Evolutionary conservation across 2,113 vertebrate species (phyloP).

Genomic region (Mirza zaza): DNA sequence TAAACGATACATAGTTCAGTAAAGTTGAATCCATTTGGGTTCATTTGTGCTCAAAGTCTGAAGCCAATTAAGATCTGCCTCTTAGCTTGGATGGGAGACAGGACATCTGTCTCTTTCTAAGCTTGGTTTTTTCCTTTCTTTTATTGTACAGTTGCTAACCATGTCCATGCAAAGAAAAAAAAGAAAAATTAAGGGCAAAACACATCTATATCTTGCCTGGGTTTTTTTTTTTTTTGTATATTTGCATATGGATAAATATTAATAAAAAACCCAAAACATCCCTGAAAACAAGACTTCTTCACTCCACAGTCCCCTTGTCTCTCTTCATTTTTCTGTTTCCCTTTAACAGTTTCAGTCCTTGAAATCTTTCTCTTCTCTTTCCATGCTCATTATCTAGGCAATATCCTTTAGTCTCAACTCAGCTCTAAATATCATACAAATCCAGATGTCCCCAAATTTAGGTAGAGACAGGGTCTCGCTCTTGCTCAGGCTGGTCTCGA

Average conservation of each 20-base stretch:
- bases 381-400: not conserved
- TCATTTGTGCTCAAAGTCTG: constrained; percentile 61
- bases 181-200: constrained; percentile 31
- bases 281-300: not conserved
- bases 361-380: not conserved
- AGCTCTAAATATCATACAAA: not conserved
- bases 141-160: not conserved
- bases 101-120: not conserved
- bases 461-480: too few relatives aligned
- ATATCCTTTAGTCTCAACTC: not conserved
- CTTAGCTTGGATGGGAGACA: not conserved
- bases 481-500: too few relatives aligned
- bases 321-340: not conserved
- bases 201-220: not conserved
- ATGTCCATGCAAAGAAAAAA: constrained; percentile 2
- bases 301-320: not conserved
- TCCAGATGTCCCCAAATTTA: not conserved
- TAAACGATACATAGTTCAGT: constrained; percentile 75
- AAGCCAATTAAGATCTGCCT: constrained; percentile 52
- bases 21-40: constrained; percentile 77
- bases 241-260: not conserved
- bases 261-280: not conserved
- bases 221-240: constrained; percentile 1
- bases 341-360: not conserved
- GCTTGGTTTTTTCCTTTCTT: not conserved